These are phyloP conservation scores for Sturnira hondurensis DNA, from an alignment of 2,113 vertebrate species.

Conservation along the genomic window DNA sequence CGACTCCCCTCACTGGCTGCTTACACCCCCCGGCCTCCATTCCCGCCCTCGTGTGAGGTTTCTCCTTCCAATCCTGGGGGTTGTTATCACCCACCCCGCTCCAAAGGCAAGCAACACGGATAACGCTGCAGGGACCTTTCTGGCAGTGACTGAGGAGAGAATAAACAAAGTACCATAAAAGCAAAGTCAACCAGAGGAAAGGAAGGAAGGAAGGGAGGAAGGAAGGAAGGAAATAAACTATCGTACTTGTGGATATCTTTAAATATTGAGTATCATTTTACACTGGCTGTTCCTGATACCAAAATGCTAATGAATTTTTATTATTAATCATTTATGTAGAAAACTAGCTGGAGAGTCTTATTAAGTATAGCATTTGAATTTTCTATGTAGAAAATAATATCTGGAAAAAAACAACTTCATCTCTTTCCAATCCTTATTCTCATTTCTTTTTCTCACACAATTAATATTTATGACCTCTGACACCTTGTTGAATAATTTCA, in stretches of 20 bases:
- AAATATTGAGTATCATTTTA: neutral
- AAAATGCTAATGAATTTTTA: neutral
- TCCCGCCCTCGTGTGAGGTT: neutral
- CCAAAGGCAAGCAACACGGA: neutral
- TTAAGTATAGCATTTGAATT: neutral
- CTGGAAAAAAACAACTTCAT: neutral
- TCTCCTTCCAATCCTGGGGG: neutral
- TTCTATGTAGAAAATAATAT: neutral
- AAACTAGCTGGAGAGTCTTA: neutral
- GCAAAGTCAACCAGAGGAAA: neutral
- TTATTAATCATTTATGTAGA: neutral
- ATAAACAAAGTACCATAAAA: neutral
- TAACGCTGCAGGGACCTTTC: neutral
- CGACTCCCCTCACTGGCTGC: neutral
- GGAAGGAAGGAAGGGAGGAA: neutral
- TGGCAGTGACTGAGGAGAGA: neutral
- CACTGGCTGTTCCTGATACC: neutral
- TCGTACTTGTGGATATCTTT: neutral
- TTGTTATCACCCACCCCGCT: neutral
- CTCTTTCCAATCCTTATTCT: neutral
- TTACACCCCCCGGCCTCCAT: rapidly evolving
- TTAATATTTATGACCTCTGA: neutral
- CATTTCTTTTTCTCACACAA: neutral
- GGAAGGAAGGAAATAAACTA: neutral
- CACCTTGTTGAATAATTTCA: neutral